These are phyloP conservation scores for Paramisgurnus dabryanus DNA, from an alignment of 2,113 vertebrate genomes.

Conservation along the genomic window DNA sequence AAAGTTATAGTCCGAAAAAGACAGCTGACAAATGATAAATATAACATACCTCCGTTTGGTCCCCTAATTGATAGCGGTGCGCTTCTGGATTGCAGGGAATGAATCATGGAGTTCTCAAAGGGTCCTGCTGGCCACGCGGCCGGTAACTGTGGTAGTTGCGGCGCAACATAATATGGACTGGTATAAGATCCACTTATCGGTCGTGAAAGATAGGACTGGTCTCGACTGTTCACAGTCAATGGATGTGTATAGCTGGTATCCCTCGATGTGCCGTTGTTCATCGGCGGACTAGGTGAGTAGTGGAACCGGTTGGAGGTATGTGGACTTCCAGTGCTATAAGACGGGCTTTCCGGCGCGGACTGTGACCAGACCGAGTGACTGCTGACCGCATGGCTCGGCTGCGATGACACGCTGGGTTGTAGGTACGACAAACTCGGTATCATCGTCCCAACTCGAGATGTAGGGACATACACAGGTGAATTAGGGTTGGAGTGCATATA, in stretches of 20 bases:
- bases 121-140: slow-evolving; percentile 86
- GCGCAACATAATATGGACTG: slow-evolving; percentile 89
- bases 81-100: slow-evolving; percentile 87
- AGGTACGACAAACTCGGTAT: slow-evolving; percentile 89
- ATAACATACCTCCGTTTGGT: slow-evolving; percentile 85
- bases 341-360: slow-evolving; percentile 82
- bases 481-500: slow-evolving; percentile 90
- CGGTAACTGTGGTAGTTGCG: slow-evolving; percentile 86
- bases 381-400: slow-evolving; percentile 82
- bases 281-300: slow-evolving; percentile 89
- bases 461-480: slow-evolving; percentile 95
- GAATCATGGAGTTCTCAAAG: slow-evolving; percentile 94
- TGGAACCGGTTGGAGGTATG: slow-evolving; percentile 86
- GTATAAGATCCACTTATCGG: slow-evolving; percentile 87
- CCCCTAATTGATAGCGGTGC: slow-evolving; percentile 85
- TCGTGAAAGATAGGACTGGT: slow-evolving; percentile 86
- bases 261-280: slow-evolving; percentile 82
- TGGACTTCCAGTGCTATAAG: slow-evolving; percentile 79
- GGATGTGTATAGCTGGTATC: slow-evolving; percentile 76
- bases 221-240: slow-evolving; percentile 82
- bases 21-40: neutral
- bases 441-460: slow-evolving; percentile 91
- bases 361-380: slow-evolving; percentile 79
- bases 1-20: too few species aligned
- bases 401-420: slow-evolving; percentile 79